Conservation (phyloP, 2,888 invertebrate species). For the Drosophila quinaria region DNA sequence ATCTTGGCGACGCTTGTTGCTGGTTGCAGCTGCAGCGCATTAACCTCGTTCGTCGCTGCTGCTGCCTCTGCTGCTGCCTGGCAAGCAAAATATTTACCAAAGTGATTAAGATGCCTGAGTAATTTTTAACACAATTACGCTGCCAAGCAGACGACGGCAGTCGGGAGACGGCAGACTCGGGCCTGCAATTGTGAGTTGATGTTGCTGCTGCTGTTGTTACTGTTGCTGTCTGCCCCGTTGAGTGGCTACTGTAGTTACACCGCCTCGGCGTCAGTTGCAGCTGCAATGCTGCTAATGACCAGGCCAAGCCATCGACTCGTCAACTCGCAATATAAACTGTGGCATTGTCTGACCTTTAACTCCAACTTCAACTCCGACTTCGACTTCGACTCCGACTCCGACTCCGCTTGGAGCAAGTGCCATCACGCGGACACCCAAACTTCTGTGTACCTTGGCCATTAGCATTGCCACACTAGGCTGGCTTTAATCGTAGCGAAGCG, state of each 20-base stretch:
- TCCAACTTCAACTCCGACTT: constrained; percentile 11
- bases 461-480: constrained; percentile 73
- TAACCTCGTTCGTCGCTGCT: constrained; percentile 64
- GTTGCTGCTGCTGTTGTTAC: constrained; percentile 42
- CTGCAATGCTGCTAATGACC: constrained; percentile 79
- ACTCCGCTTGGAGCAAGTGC: constrained; percentile 40
- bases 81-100: constrained; percentile 81
- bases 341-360: constrained; percentile 72
- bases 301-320: constrained; percentile 57
- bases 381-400: constrained; percentile 21
- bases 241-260: constrained; percentile 65
- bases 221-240: constrained; percentile 47
- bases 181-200: constrained; percentile 50
- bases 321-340: constrained; percentile 74
- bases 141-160: constrained; percentile 79
- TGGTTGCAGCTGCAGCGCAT: constrained; percentile 79
- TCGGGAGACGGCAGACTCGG: constrained; percentile 45
- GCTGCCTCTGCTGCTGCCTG: constrained; percentile 48
- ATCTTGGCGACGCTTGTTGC: constrained; percentile 68
- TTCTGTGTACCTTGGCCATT: constrained; percentile 68
- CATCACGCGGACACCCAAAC: constrained; percentile 63
- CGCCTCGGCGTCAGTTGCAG: constrained; percentile 67
- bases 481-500: constrained; percentile 75
- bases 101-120: constrained; percentile 82
- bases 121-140: constrained; percentile 83